Evolutionary conservation across 2,888 invertebrate species (phyloP), one percentile per base, ranked within the genome.

Genomic region (Apamea sordens): DNA sequence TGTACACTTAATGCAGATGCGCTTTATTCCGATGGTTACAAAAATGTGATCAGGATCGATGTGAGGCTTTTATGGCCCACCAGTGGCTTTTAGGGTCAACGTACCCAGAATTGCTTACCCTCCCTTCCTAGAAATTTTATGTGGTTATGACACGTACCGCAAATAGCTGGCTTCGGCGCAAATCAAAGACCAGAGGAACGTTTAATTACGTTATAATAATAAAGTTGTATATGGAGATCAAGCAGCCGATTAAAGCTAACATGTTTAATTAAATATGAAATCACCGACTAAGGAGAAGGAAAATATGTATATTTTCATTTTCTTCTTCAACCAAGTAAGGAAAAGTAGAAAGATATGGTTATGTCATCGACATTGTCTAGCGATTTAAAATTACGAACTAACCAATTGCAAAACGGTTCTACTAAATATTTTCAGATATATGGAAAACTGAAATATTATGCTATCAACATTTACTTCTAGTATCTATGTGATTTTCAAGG

Each of bases 1-100:
- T 84, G 84, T 83, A 89, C 90, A 90, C 90, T 84, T 89, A 88
- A 87, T 86, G 85, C 80, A 85, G 80, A 86, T 89, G 88, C 87
- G 78, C 63, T 85, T 88, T 87, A 87, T 88, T 79, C 81, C 72
- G 83, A 80, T 84, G 83, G 71, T 84, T 89, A 82, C 83, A 82
- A 89, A 88, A 86, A 88, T 88, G 85, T 88, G 85, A 81, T 79
- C 85, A 79, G 88, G 82, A 88, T 86, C 85, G 79, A 86, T 86
- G 85, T 81, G 74, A 79, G 85, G 79, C 68, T 88, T 89, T 89
- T 83, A 88, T 84, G 73, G 63, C n/a, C 64, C 68, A 32, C 72
- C 77, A 47, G 63, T 80, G 65, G 80, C 69, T 63, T 41, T 74
- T 75, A 53, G 61, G 89, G 87, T 80, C 88, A 78, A 67, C 64